Evolutionary conservation across 2,888 invertebrate genomes (phyloP).

Genomic region (Eucera pruinosa): DNA sequence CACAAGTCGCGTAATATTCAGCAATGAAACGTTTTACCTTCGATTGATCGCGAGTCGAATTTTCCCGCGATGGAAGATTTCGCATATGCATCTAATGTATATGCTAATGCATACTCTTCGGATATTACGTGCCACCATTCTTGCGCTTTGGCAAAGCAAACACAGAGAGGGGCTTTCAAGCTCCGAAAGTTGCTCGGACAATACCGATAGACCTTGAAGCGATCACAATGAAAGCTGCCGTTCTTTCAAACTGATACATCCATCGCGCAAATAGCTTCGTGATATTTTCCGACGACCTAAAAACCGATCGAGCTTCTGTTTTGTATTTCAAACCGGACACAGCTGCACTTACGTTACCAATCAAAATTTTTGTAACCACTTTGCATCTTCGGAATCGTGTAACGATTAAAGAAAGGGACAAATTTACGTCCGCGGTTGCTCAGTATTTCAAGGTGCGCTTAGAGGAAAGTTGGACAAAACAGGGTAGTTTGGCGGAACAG

Average conservation of each 20-base stretch:
- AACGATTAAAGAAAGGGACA: no score
- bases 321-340: neutral
- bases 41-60: no score
- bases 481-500: no score
- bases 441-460: no score
- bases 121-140: neutral
- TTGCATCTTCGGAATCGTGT: no score
- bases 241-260: slow-evolving; percentile 12
- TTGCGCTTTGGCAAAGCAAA: neutral
- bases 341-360: no score
- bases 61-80: no score
- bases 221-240: neutral
- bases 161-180: slow-evolving; percentile 5
- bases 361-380: no score
- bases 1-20: no score
- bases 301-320: slow-evolving; percentile 7
- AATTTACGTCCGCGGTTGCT: no score
- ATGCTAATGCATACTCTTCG: slow-evolving; percentile 8
- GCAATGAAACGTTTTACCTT: no score
- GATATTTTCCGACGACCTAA: slow-evolving; percentile 17
- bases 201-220: slow-evolving; percentile 6
- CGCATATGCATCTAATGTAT: neutral
- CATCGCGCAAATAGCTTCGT: slow-evolving; percentile 7
- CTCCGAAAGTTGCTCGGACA: slow-evolving; percentile 19
- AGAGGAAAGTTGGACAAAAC: no score